These are phyloP conservation scores for Cantharis nigra DNA, from an alignment of 2,888 invertebrate species.

Conservation along the genomic window DNA sequence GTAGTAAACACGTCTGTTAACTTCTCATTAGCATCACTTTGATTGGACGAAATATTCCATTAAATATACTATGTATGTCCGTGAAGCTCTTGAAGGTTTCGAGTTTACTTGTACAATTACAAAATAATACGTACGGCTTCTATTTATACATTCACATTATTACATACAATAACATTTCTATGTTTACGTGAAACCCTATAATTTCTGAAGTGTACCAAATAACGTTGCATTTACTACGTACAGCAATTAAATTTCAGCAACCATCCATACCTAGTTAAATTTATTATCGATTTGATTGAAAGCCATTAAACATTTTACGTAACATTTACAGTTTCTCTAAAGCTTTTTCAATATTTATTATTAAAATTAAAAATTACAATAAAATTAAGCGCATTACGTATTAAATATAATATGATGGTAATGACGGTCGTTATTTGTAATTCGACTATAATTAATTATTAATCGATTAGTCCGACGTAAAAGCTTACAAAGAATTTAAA, in stretches of 20 bases:
- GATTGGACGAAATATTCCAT: conserved; percentile 32
- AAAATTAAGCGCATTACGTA: background rate
- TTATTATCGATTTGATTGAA: background rate
- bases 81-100: conserved; percentile 10
- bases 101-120: conserved; percentile 1
- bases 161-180: background rate
- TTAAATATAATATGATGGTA: background rate
- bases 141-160: background rate
- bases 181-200: background rate
- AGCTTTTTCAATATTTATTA: background rate
- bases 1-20: conserved; percentile 39
- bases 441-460: background rate
- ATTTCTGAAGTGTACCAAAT: background rate
- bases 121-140: background rate
- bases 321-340: background rate
- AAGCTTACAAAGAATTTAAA: background rate
- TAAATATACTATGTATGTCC: conserved; percentile 7
- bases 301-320: background rate
- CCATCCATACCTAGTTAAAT: background rate
- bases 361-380: background rate
- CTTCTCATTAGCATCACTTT: conserved; percentile 38
- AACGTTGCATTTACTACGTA: background rate
- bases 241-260: background rate
- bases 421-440: background rate
- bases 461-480: background rate